A percentile compares a stretch with the other conserved stretches of the same genome.
phyloP scores from a whole-genome alignment of 2,888 invertebrate genomes.

The Acanthopleura granulata region DNA sequence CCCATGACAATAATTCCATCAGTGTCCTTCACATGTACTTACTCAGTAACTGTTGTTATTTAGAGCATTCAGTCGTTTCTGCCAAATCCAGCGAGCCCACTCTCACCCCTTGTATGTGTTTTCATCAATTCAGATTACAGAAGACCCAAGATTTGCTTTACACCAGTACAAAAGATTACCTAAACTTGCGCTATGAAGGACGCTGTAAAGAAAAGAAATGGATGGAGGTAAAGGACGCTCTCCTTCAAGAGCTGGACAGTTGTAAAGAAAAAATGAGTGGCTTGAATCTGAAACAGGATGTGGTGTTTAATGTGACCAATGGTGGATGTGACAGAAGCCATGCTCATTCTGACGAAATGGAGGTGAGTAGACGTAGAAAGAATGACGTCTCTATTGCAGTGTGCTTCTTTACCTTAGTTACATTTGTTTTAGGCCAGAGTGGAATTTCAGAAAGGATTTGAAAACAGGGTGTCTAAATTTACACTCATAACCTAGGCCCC shows the following conservation, averaged over 20 bases:
- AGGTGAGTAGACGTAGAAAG: constrained; percentile 18
- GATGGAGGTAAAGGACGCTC: constrained; percentile 68
- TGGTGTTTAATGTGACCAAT: constrained; percentile 29
- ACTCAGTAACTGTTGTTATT: too few relatives aligned
- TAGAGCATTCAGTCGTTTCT: too few relatives aligned
- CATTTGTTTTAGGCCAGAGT: too few relatives aligned
- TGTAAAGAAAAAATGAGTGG: constrained; percentile 32
- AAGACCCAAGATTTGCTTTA: constrained; percentile 70
- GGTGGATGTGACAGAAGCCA: constrained; percentile 5
- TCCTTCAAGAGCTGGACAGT: constrained; percentile 63
- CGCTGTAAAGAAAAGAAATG: constrained; percentile 64
- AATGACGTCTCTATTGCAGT: too few relatives aligned
- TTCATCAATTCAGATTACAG: constrained; percentile 55
- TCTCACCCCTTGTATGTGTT: too few relatives aligned
- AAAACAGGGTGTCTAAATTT: too few relatives aligned
- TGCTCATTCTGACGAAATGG: constrained; percentile 10
- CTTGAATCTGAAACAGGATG: constrained; percentile 34
- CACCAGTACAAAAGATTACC: constrained; percentile 68
- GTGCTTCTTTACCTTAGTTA: too few relatives aligned
- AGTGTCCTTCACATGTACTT: too few relatives aligned
- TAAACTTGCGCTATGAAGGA: constrained; percentile 65
- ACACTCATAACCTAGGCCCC: too few relatives aligned
- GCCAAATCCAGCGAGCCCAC: too few relatives aligned
- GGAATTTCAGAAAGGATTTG: too few relatives aligned
- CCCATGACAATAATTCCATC: too few relatives aligned